A percentile compares a stretch with the other conserved stretches of the same genome.
These are phyloP conservation scores for Pterocles orientalis DNA, from an alignment of 2,113 vertebrate species.

Conservation along the genomic window DNA sequence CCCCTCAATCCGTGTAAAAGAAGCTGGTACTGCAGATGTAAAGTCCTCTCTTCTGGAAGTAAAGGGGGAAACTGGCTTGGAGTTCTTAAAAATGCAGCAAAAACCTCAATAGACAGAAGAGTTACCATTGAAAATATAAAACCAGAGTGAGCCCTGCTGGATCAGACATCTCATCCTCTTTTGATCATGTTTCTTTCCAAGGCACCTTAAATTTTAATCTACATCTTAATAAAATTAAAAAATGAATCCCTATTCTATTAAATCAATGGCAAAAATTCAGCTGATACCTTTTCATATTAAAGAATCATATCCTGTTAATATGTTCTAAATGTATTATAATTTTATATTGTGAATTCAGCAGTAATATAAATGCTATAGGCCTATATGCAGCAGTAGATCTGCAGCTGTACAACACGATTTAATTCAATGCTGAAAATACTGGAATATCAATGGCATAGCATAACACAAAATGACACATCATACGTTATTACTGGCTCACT, in stretches of 20 bases:
- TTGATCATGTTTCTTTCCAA: accelerated
- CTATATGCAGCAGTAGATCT: background rate
- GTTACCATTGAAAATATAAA: background rate
- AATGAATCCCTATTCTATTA: background rate
- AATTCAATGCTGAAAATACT: background rate
- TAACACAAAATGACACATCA: background rate
- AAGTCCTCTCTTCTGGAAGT: background rate
- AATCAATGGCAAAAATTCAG: background rate
- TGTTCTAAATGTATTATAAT: background rate
- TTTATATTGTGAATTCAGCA: background rate
- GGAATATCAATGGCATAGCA: background rate
- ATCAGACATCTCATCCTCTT: background rate
- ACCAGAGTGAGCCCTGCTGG: background rate
- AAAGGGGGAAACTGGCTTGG: background rate
- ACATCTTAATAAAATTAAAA: background rate
- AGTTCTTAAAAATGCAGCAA: background rate
- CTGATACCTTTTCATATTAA: background rate
- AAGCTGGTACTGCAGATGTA: background rate
- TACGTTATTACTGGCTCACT: background rate
- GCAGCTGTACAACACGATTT: background rate
- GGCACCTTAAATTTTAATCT: background rate
- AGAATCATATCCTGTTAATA: background rate
- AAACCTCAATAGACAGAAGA: background rate
- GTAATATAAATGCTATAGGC: background rate
- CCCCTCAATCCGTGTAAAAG: background rate